phyloP scores from a whole-genome alignment of 2,888 invertebrate species.

The Melangyna quadrimaculata region DNA sequence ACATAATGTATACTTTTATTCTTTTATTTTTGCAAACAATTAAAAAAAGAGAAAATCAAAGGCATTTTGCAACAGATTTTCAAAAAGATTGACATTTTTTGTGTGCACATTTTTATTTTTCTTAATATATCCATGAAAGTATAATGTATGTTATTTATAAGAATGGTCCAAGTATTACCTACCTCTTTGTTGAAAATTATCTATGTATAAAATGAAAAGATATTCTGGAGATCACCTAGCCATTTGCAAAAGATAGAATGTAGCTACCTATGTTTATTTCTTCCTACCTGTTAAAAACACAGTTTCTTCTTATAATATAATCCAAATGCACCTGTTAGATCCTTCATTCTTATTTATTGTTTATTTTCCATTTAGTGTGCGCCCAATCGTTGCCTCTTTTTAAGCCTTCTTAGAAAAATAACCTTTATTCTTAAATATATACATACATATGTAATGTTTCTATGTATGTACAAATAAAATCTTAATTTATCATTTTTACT shows the following conservation, averaged over 20 bases:
- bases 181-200: not conserved
- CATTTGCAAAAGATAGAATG: not conserved
- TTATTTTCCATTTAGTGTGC: slow-evolving; percentile 22
- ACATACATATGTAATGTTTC: not conserved
- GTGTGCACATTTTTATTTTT: not conserved
- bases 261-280: not conserved
- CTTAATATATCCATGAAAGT: not conserved
- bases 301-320: not conserved
- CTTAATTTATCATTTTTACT: not conserved
- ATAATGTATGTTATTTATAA: not conserved
- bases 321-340: slow-evolving; percentile 56
- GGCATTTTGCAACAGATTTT: not conserved
- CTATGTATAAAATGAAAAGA: not conserved
- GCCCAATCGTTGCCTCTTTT: slow-evolving; percentile 24
- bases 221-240: not conserved
- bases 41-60: not conserved
- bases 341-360: not conserved
- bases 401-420: slow-evolving; percentile 34
- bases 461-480: not conserved
- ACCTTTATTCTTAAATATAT: not conserved
- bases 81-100: not conserved
- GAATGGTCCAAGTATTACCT: not conserved
- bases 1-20: too few species aligned
- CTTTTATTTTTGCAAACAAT: not conserved
- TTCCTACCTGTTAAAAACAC: slow-evolving; percentile 28